A percentile compares a stretch with the other conserved stretches of the same genome.
These are phyloP conservation scores for Tapera naevia DNA, from an alignment of 2,797 vertebrate genomes.

Conservation along the genomic window DNA sequence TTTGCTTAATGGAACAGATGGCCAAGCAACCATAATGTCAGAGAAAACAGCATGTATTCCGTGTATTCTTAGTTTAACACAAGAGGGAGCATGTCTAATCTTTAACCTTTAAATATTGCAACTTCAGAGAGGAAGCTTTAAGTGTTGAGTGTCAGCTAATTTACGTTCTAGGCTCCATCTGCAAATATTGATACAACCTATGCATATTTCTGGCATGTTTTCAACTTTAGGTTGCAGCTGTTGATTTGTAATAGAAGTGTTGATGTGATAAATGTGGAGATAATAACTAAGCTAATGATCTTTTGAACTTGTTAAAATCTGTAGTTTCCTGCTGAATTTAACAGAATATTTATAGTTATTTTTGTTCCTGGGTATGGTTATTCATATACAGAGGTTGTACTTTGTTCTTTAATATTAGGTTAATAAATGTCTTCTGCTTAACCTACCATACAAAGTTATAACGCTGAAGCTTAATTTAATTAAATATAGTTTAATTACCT, in stretches of 20 bases:
- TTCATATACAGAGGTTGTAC: background rate
- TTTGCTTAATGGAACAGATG: slow-evolving; percentile 69
- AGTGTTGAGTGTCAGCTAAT: slow-evolving; percentile 66
- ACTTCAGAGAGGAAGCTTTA: slow-evolving; percentile 61
- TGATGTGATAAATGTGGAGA: background rate
- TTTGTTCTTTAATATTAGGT: background rate
- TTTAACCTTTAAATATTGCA: slow-evolving; percentile 76
- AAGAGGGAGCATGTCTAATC: slow-evolving; percentile 77
- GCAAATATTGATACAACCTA: slow-evolving; percentile 68
- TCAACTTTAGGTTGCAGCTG: slow-evolving; percentile 33
- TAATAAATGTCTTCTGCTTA: slow-evolving; percentile 27
- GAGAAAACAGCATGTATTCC: slow-evolving; percentile 69
- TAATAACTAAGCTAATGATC: background rate
- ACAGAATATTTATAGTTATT: slow-evolving; percentile 4
- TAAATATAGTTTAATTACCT: background rate
- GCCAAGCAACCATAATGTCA: slow-evolving; percentile 69
- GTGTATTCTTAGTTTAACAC: slow-evolving; percentile 73
- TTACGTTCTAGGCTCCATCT: slow-evolving; percentile 32
- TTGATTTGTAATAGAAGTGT: slow-evolving; percentile 6
- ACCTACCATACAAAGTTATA: background rate
- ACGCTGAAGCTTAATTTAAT: background rate
- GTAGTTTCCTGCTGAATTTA: background rate
- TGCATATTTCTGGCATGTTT: slow-evolving; percentile 47
- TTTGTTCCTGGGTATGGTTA: background rate
- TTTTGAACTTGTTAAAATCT: slow-evolving; percentile 15